Percentiles rank a stretch among this genome's conserved stretches.
Evolutionary conservation across 2,113 vertebrate genomes (phyloP).

Genomic region (Alouatta palliata): DNA sequence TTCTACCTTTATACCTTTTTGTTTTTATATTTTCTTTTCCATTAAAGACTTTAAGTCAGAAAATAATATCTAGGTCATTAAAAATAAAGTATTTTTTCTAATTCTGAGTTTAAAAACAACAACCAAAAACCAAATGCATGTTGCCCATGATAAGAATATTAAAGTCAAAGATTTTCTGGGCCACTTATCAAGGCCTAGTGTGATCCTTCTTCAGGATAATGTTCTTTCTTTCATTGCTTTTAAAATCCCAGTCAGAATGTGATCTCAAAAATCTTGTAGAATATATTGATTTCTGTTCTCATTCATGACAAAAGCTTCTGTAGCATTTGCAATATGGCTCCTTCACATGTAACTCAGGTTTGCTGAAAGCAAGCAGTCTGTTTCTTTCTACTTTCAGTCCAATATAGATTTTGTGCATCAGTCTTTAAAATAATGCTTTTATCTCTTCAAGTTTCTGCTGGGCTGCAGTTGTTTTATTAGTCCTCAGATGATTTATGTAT

Average conservation of each 20-base stretch:
- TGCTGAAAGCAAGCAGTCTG: not conserved
- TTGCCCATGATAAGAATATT: not conserved
- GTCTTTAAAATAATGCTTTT: conserved; percentile 57
- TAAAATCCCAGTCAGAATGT: not conserved
- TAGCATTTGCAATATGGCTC: not conserved
- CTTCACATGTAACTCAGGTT: not conserved
- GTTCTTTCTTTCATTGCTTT: not conserved
- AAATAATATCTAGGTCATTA: conserved; percentile 6
- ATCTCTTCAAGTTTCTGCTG: conserved; percentile 50
- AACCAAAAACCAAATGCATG: not conserved
- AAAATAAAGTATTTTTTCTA: not conserved
- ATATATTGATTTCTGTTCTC: not conserved
- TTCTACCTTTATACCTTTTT: not conserved
- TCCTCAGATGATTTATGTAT: conserved; percentile 75
- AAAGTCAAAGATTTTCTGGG: not conserved
- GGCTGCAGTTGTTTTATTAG: conserved; percentile 67
- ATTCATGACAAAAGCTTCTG: not conserved
- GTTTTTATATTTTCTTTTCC: not conserved
- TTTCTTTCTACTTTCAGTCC: not conserved
- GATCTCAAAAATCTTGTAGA: not conserved
- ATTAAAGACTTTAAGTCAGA: not conserved
- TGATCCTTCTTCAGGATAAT: not conserved
- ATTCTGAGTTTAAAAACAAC: not conserved
- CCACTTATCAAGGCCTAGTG: not conserved
- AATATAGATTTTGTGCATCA: not conserved